Conservation (phyloP, 2,797 vertebrate genomes). For the Loris lydekkerianus region DNA sequence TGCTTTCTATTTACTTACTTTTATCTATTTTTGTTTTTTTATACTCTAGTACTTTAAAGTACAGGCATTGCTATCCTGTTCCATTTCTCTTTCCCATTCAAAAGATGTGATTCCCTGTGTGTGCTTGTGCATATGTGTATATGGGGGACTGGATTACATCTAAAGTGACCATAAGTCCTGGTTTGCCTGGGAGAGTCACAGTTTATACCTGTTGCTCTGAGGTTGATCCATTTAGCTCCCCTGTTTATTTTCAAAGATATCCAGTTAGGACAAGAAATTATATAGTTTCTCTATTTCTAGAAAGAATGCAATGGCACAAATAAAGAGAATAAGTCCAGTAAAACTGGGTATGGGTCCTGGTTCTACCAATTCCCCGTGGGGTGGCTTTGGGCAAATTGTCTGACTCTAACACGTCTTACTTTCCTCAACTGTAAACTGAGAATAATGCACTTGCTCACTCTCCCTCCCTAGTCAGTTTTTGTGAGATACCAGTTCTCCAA, state of each 20-base stretch:
- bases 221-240: neutral
- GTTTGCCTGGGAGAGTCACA: neutral
- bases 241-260: slow-evolving; percentile 47
- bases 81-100: slow-evolving; percentile 50
- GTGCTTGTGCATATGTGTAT: neutral
- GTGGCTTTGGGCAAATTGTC: neutral
- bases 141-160: neutral
- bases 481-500: neutral
- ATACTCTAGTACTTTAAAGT: slow-evolving; percentile 29
- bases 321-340: neutral
- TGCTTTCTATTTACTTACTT: neutral
- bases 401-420: neutral
- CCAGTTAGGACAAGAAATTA: slow-evolving; percentile 3
- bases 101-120: neutral
- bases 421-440: neutral
- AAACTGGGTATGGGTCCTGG: neutral
- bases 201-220: neutral
- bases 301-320: slow-evolving; percentile 22
- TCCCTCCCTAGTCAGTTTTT: neutral
- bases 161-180: neutral
- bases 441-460: neutral
- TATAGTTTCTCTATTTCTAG: slow-evolving; percentile 7
- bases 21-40: neutral
- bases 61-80: neutral
- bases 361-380: neutral